Base-by-base conservation (phyloP, 2,888 invertebrate genomes). In the Coremacera marginata region DNA sequence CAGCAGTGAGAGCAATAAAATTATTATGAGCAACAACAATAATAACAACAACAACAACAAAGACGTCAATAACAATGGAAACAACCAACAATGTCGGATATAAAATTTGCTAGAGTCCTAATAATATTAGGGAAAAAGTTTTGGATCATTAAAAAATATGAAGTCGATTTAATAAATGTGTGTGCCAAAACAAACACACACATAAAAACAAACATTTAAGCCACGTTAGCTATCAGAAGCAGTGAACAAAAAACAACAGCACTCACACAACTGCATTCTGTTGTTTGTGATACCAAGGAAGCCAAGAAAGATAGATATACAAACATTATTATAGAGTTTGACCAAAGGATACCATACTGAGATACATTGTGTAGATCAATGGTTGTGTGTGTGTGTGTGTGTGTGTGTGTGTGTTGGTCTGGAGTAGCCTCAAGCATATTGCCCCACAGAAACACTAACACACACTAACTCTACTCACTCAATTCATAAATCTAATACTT, bases 161-260 rank as follows among this genome's bases (percentile, higher is more conserved):
- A 81, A 84, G 85, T 82, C 82, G 82, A 84, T 85, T 85, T 84
- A 84, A 84, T 83, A 85, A 84, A 84, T 85, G 82, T 81, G 83
- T 80, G 79, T 77, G 68, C 62, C 37, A 49, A 68, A 65, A 22
- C 19, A 65, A 71, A 73, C 72, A 71, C 70, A 71, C 74, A 5
- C 5, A 77, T 74, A 62, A 76, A 71, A 67, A 71, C 68, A 68
- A 60, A 19, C 22, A 25, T 37, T 31, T 31, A 63, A 67, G 19
- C 34, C 22, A 68, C 34, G 49, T 16, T 16, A 51, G 52, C 27
- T 27, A 67, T 44, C 55, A 37, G 9, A 8, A 65, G 67, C 55
- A 34, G 16, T 22, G 5, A 57, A 70, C 2, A 63, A 27, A 67
- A 25, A 82, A 82, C 82, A 84, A 34, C 27, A 25, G 5, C 81